Conservation (phyloP, 2,888 invertebrate species). For the Hedya salicella region DNA sequence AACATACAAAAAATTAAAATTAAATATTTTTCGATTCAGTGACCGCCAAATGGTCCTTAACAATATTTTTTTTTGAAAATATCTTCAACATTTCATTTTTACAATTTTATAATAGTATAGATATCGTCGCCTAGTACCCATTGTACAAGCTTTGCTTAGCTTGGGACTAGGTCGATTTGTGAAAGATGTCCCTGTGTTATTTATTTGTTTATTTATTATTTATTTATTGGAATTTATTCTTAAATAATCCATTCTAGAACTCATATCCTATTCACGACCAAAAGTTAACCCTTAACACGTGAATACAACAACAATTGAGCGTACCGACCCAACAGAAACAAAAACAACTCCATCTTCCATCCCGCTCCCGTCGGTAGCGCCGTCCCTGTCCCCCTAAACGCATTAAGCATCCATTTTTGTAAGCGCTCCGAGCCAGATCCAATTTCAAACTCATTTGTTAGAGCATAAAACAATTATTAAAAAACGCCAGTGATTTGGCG, state of each 20-base stretch:
- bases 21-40: too few relatives aligned
- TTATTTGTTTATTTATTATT: too few relatives aligned
- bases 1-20: too few relatives aligned
- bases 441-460: constrained; percentile 89
- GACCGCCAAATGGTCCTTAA: too few relatives aligned
- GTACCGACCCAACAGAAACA: constrained; percentile 46
- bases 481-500: constrained; percentile 81
- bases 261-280: neutral
- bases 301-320: constrained; percentile 36
- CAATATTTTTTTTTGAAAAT: too few relatives aligned
- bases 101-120: too few relatives aligned
- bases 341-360: constrained; percentile 48
- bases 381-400: constrained; percentile 84
- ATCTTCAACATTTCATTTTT: too few relatives aligned
- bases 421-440: constrained; percentile 85
- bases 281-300: constrained; percentile 19
- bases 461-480: constrained; percentile 84
- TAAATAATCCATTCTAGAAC: neutral
- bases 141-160: too few relatives aligned
- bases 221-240: too few relatives aligned
- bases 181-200: too few relatives aligned
- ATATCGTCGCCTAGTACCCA: too few relatives aligned
- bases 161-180: too few relatives aligned
- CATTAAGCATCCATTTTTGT: constrained; percentile 89
- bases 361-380: constrained; percentile 52